Conservation (phyloP, 2,797 vertebrate genomes). For the Siniperca scherzeri region DNA sequence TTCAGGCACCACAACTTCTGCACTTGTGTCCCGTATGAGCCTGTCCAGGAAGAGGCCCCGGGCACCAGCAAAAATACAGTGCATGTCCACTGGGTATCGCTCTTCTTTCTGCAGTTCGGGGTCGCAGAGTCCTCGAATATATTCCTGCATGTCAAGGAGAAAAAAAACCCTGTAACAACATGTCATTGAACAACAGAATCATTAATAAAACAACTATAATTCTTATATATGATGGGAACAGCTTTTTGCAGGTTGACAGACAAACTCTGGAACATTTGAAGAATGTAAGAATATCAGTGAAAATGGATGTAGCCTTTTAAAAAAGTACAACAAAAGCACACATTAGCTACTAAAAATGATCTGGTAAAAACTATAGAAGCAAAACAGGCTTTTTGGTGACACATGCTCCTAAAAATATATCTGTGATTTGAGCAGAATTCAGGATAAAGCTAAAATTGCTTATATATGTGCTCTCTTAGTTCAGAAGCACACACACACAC, state of each 20-base stretch:
- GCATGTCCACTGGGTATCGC: conserved; percentile 95
- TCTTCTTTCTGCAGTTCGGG: conserved; percentile 94
- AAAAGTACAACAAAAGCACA: neutral
- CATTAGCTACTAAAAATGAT: neutral
- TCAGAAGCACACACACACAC: neutral
- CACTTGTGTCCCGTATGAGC: conserved; percentile 93
- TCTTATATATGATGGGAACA: neutral
- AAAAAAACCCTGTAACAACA: neutral
- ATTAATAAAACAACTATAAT: neutral
- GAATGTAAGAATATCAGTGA: neutral
- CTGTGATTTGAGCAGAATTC: neutral
- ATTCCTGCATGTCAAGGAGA: conserved; percentile 86
- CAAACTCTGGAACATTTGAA: neutral
- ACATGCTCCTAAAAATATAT: neutral
- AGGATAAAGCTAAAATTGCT: neutral
- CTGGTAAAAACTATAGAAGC: neutral
- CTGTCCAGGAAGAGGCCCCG: conserved; percentile 92
- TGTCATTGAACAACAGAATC: neutral
- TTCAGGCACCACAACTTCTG: conserved; percentile 91
- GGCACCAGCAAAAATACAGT: conserved; percentile 95
- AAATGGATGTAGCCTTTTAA: neutral
- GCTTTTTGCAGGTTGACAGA: neutral
- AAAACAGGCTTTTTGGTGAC: neutral
- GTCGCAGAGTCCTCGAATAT: conserved; percentile 95
- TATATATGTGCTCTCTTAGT: neutral